Evolutionary conservation across 2,113 vertebrate genomes (phyloP).

Genomic region (Sinosuthora webbiana): DNA sequence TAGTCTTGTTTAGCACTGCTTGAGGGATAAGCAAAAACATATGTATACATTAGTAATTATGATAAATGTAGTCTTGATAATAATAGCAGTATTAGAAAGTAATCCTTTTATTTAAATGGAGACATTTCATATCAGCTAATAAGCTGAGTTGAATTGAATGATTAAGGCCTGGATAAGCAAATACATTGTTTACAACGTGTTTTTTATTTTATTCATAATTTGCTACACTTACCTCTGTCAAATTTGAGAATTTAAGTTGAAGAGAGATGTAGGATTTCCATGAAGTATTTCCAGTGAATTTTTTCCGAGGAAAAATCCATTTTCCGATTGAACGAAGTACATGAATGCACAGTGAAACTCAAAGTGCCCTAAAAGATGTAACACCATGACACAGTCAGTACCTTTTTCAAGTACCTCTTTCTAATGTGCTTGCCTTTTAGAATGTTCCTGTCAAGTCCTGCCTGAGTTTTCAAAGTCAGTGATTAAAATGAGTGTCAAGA

Average conservation of each 20-base stretch:
- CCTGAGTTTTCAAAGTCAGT: not conserved
- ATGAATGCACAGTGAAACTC: not conserved
- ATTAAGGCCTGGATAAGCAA: not conserved
- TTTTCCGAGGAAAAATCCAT: not conserved
- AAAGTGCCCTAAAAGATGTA: not conserved
- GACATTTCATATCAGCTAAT: not conserved
- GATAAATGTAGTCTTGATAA: slow-evolving; percentile 22
- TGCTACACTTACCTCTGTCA: not conserved
- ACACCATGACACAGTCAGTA: not conserved
- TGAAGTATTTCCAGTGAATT: not conserved
- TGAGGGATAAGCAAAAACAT: not conserved
- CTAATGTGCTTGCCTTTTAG: not conserved
- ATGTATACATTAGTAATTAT: not conserved
- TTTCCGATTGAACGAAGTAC: not conserved
- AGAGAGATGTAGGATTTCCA: not conserved
- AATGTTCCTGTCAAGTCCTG: not conserved
- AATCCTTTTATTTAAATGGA: slow-evolving; percentile 33
- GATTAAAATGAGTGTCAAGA: not conserved
- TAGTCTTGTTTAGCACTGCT: not conserved
- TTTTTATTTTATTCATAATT: not conserved
- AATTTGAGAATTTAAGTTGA: not conserved
- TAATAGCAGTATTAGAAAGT: not conserved
- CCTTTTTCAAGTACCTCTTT: not conserved
- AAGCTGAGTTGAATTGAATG: not conserved
- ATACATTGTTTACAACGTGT: not conserved